These are phyloP conservation scores for Synergus itoensis DNA, from an alignment of 2,888 invertebrate genomes.

Conservation along the genomic window DNA sequence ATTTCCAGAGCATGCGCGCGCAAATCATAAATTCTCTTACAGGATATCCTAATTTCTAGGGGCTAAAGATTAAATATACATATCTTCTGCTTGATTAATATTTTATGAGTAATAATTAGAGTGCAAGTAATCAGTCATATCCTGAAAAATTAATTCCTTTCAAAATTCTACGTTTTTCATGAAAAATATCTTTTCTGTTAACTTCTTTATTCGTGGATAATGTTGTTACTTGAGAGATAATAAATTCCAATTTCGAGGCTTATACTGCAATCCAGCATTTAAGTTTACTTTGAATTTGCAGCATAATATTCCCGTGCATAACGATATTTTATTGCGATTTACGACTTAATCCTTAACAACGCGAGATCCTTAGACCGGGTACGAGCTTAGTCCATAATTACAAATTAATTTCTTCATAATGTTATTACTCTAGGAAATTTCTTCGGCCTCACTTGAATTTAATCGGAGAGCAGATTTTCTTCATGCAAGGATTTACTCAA, in stretches of 20 bases:
- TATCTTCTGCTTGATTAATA: conserved; percentile 16
- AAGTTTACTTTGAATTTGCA: background rate
- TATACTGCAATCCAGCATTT: background rate
- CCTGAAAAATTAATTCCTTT: background rate
- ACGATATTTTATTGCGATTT: conserved; percentile 5
- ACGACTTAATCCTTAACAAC: conserved; percentile 19
- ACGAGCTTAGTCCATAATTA: conserved; percentile 6
- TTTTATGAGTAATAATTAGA: background rate
- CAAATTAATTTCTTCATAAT: conserved; percentile 21
- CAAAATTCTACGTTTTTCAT: too few species aligned
- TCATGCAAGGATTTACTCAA: background rate
- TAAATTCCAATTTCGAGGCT: background rate
- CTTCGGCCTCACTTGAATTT: background rate
- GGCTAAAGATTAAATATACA: conserved; percentile 6
- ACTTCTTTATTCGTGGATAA: background rate
- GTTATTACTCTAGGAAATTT: background rate
- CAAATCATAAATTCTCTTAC: conserved; percentile 29
- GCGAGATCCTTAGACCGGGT: background rate
- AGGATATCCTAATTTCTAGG: background rate
- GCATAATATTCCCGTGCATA: background rate
- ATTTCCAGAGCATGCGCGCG: conserved; percentile 15
- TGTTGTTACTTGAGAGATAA: background rate
- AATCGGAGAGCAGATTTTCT: background rate
- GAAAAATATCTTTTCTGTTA: background rate
- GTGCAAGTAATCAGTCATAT: background rate